phyloP scores from a whole-genome alignment of 2,797 vertebrate species.

The Scarus forsteni region DNA sequence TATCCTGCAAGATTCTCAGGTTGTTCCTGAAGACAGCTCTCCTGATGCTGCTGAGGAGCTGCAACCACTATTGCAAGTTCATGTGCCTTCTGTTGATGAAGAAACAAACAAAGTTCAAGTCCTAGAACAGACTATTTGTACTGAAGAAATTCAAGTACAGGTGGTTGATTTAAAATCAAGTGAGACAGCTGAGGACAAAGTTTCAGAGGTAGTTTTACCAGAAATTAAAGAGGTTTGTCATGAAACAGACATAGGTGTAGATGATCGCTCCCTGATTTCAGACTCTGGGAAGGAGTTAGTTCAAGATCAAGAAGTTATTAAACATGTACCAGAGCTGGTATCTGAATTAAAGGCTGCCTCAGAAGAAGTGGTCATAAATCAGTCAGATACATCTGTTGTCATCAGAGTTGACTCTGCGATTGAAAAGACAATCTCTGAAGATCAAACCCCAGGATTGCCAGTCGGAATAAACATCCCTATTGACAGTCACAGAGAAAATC shows the following conservation, averaged over 20 bases:
- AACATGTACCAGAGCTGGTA: constrained; percentile 64
- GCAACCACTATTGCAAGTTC: constrained; percentile 41
- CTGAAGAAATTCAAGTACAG: constrained; percentile 51
- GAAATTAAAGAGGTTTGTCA: constrained; percentile 50
- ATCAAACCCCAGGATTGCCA: neutral
- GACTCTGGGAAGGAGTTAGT: constrained; percentile 37
- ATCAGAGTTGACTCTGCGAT: constrained; percentile 13
- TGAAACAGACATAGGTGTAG: constrained; percentile 25
- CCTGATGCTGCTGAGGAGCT: constrained; percentile 46
- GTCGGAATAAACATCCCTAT: constrained; percentile 12
- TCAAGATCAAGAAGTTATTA: constrained; percentile 70
- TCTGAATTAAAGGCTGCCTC: constrained; percentile 15
- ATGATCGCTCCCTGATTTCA: constrained; percentile 23
- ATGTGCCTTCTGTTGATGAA: constrained; percentile 33
- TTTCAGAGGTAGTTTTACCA: constrained; percentile 40
- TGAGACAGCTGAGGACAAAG: constrained; percentile 34
- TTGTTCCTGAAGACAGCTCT: constrained; percentile 19
- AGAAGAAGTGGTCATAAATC: constrained; percentile 25
- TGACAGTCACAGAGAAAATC: constrained; percentile 25
- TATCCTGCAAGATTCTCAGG: constrained; percentile 2
- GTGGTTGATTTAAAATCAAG: constrained; percentile 48
- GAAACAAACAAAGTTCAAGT: constrained; percentile 21
- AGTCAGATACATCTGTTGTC: neutral
- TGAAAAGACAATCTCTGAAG: constrained; percentile 22
- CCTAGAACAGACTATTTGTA: constrained; percentile 27